Base-by-base conservation (phyloP, 2,113 vertebrate genomes). In the Terrapene triunguis region DNA sequence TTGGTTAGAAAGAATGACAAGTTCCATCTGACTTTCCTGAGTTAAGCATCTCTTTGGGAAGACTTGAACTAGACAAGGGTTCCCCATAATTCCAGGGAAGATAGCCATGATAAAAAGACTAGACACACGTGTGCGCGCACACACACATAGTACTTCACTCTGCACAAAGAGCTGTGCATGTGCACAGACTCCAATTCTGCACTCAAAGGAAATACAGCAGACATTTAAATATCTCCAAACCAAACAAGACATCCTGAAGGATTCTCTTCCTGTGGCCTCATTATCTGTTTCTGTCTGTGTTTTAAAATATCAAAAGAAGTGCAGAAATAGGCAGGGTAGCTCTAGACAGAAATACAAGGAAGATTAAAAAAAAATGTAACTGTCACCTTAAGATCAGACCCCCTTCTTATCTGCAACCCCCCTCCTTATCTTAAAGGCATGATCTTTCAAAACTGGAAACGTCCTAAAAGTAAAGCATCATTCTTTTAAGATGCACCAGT, bases 161-260 rank as follows among this genome's bases (percentile, higher is more conserved):
- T 94, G 92, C 87, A 97, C 84, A 74, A 85, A 92, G 92, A 90
- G 84, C 94, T 85, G 85, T 57, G 89, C 96, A 91, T 91, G 97
- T 96, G 95, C 47, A 57, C 89, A 94, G 96, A 89, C 82, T 97
- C 94, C 94, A 96, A 91, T 81, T 92, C 91, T 82, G 84, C 82
- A 89, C 92, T 96, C 42, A 82, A 96, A 98, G 98, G 98, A 98
- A 98, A 98, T 97, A 96, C 96, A 94, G 94, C 95, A 98, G 98
- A 98, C 98, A 98, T 98, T 97, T 98, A 97, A 98, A 97, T 95
- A 98, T 98, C 98, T 97, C 97, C 98, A 98, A 98, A 97, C 97
- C 97, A 98, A 98, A 98, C 98, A 98, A 98, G 97, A 98, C 97
- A 97, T 98, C 97, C 98, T 96, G 92, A 97, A 98, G 93, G 97